A percentile compares a stretch with the other conserved stretches of the same genome.
Evolutionary conservation across 2,113 vertebrate genomes (phyloP).

Genomic region (Dipodomys spectabilis): DNA sequence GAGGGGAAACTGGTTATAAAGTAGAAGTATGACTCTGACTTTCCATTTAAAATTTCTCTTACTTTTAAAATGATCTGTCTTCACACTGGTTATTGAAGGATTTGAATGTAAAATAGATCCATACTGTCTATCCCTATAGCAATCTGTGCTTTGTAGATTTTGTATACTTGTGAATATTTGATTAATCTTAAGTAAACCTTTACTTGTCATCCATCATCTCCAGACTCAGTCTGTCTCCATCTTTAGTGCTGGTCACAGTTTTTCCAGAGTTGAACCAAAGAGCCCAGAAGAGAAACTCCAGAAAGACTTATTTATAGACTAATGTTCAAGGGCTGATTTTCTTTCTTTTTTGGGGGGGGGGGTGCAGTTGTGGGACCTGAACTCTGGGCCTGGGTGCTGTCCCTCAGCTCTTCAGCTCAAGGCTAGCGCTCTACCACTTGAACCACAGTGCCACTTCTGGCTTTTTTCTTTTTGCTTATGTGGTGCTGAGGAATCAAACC

Average conservation of each 20-base stretch:
- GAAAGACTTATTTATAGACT: neutral
- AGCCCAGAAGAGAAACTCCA: neutral
- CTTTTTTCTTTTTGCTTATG: no score
- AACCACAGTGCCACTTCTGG: no score
- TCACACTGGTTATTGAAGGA: neutral
- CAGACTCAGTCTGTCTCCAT: neutral
- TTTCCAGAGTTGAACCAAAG: neutral
- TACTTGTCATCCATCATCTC: neutral
- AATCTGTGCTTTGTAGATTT: neutral
- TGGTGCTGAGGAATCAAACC: no score
- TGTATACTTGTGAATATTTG: neutral
- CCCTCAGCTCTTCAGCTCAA: no score
- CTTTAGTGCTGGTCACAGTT: neutral
- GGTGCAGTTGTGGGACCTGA: no score
- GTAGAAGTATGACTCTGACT: neutral
- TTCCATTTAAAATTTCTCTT: slow-evolving; percentile 2
- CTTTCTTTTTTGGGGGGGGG: neutral
- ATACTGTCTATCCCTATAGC: neutral
- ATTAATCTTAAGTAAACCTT: slow-evolving; percentile 30
- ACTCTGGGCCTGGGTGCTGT: no score
- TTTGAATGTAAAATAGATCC: neutral
- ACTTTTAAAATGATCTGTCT: neutral
- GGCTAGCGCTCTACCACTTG: no score
- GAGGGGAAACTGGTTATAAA: neutral
- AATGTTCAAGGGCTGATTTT: neutral